Evolutionary conservation across 2,797 vertebrate species (phyloP).

Genomic region (Monodelphis domestica): DNA sequence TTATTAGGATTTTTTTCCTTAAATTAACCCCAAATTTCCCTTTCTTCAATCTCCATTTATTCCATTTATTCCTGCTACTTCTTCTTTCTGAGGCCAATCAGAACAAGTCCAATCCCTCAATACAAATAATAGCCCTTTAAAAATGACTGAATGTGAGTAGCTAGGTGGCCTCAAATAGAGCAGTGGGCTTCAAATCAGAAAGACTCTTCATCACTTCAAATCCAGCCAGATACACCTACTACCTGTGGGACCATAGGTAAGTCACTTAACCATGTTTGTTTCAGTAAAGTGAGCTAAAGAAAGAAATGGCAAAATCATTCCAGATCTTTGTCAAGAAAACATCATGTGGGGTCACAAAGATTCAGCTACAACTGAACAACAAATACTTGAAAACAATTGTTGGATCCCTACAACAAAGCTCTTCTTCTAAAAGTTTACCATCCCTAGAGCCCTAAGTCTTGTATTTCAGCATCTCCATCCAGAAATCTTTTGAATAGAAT

Average conservation of each 20-base stretch:
- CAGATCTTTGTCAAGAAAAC: no score
- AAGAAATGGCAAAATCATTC: background rate
- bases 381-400: background rate
- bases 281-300: conserved; percentile 11
- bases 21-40: background rate
- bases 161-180: no score
- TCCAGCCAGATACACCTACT: no score
- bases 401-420: no score
- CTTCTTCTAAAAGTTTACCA: background rate
- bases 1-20: background rate
- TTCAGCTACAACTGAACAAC: no score
- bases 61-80: background rate
- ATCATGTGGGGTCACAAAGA: no score
- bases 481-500: background rate
- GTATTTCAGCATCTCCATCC: background rate
- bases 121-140: background rate
- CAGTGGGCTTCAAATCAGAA: no score
- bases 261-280: no score
- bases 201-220: no score
- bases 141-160: no score
- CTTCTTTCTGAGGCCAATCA: background rate
- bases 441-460: background rate
- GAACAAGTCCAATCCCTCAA: background rate
- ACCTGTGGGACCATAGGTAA: no score
- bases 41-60: background rate